Evolutionary conservation across 1,140 invertebrate species (phyloP).

Genomic region (Drosophila novamexicana): DNA sequence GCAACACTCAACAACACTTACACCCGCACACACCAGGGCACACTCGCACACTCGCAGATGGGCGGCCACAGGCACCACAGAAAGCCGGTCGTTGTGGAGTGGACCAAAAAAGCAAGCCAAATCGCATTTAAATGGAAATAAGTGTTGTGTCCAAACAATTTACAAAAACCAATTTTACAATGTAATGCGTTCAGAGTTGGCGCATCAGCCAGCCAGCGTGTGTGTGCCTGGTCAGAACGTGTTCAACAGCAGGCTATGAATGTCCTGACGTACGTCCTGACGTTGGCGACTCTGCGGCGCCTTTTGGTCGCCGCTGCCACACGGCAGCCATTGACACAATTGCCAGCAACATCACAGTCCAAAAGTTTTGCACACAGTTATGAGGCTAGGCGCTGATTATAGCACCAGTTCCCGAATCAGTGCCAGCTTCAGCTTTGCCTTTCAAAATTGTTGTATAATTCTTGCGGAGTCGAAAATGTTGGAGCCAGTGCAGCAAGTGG

Average conservation of each 20-base stretch:
- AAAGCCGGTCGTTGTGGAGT: constrained; percentile 35
- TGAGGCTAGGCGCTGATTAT: constrained; percentile 43
- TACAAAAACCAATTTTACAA: constrained; percentile 81
- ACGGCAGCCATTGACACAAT: constrained; percentile 75
- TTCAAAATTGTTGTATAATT: constrained; percentile 67
- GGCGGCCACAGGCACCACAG: constrained; percentile 19
- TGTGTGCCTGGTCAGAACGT: constrained; percentile 46
- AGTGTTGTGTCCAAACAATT: constrained; percentile 81
- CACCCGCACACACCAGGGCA: constrained; percentile 7
- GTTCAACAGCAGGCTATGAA: constrained; percentile 70
- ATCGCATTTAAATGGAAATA: constrained; percentile 81
- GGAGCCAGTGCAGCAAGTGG: constrained; percentile 7
- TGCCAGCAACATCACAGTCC: constrained; percentile 44
- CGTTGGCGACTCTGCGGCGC: constrained; percentile 33
- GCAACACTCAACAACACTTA: constrained; percentile 15
- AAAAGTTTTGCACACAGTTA: constrained; percentile 69
- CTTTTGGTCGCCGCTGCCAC: constrained; percentile 42
- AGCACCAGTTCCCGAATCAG: constrained; percentile 11
- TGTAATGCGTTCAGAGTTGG: constrained; percentile 68
- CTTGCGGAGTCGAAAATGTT: constrained; percentile 13
- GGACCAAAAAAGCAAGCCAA: constrained; percentile 50
- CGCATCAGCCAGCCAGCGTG: constrained; percentile 30
- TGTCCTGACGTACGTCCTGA: constrained; percentile 46
- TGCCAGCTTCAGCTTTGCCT: constrained; percentile 20
- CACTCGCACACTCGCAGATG: background rate